Evolutionary conservation across 92 coral and sea anemone species (phyloP), one percentile per base, ranked within the genome.

Genomic region (Zoanthus solanderi): DNA sequence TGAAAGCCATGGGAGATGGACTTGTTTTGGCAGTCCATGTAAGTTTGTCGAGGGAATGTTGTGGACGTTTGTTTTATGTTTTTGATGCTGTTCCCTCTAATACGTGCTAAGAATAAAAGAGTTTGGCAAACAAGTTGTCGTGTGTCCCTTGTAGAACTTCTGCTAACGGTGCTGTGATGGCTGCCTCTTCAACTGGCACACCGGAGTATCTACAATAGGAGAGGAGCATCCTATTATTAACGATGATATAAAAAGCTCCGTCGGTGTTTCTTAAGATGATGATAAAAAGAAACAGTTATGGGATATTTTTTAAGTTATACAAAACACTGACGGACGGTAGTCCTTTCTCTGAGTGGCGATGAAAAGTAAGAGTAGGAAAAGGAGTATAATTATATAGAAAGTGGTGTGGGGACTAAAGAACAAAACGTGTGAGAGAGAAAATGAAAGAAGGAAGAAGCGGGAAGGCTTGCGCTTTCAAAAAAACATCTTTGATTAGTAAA

Each of bases 101-200:
- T 10, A 50, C 8, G 46, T 10, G 17, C 82, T 78, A 89, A 12
- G 95, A 92, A 66, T 92, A 92, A 61, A 92, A 92, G 6, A 92
- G 95, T 84, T 90, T 92, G 14, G 95, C 83, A 76, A 92, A 92
- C 88, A 92, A 67, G 45, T 90, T 86, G 76, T 92, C 95, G 54
- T 92, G 95, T 7, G 87, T 86, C 60, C 93, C 95, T 65, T 92
- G 95, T 53, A 90, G 83, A 18, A 92, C 88, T 56, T 92, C 95
- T 3, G 90, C 87, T n/a, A 89, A 79, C 3, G 95, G 95, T 14
- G 91, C 91, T 30, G 95, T 87, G 46, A 78, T 87, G 7, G 91
- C 84, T 2, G 93, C 93, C 71, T 84, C 89, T 53, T 86, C 91
- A 0, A 92, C 76, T 12, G 93, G 92, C 9, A 61, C 29, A 17